Evolutionary conservation across 2,113 vertebrate species (phyloP), one percentile per base, ranked within the genome.

Genomic region (Catharus bicknelli): DNA sequence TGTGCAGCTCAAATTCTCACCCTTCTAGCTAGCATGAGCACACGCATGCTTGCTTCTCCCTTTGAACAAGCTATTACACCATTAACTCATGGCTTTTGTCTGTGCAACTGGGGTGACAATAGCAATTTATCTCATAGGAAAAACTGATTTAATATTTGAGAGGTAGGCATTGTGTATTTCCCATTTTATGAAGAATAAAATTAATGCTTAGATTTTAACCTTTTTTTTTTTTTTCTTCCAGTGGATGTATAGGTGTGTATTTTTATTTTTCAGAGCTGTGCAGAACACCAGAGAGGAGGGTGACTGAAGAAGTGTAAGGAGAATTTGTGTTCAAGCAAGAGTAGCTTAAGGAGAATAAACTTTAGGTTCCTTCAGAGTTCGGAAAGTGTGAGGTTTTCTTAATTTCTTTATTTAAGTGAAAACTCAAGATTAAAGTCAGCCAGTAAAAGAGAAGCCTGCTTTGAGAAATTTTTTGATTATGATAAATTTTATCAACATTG

Each of bases 391-490:
- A 69, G 3, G 13, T 63, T 88, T 83, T 80, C 23, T 29, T 78
- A 62, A 47, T 30, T 61, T 85, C 25, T 51, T 67, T 82, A 25
- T 47, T 62, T 61, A 73, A 68, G n/a, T 23, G 45, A 88, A 76
- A 87, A 62, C 32, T 72, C 42, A 66, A 57, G 20, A 38, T 75
- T 88, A 50, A 88, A 80, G 13, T 78, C 21, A 76, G 7, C 4
- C 14, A 45, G 51, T 43, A 45, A 67, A 83, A 74, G 27, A 90
- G 50, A 90, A 87, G 26, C 25, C 23, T 73, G 8, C 13, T 30
- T 80, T 43, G 43, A 85, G 63, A 50, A 73, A 62, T 73, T 18
- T 89, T 88, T 69, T 59, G 45, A 59, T 86, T 93, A 40, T 80
- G 26, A 36, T 40, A 23, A 76, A 23, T 40, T 79, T 79, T 26